A percentile compares a stretch with the other conserved stretches of the same genome.
Conservation (phyloP, 2,888 invertebrate species). For the Chrysolina americana region DNA sequence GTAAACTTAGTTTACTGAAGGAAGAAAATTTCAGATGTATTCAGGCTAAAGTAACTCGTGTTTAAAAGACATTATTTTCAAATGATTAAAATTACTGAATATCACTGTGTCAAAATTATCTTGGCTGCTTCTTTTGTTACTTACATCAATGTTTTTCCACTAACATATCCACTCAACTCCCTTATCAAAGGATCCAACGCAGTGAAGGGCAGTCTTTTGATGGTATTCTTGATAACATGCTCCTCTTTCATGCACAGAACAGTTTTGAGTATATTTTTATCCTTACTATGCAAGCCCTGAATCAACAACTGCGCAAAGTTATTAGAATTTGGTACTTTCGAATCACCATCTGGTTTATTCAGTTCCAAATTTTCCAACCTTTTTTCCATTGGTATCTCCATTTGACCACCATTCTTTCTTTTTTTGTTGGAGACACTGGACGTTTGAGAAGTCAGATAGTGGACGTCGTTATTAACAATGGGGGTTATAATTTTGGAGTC, state of each 20-base stretch:
- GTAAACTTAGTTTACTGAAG: too few species aligned
- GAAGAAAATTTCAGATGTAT: too few species aligned
- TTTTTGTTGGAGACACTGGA: constrained; percentile 58
- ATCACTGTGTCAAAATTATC: too few species aligned
- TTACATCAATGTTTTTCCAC: constrained; percentile 80
- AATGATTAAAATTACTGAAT: too few species aligned
- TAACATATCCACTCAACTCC: constrained; percentile 79
- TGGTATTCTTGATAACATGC: constrained; percentile 80
- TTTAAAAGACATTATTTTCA: too few species aligned
- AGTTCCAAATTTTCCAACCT: constrained; percentile 85
- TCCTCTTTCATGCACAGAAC: constrained; percentile 81
- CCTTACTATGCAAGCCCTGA: constrained; percentile 90
- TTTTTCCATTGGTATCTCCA: constrained; percentile 86
- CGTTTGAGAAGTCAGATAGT: constrained; percentile 70
- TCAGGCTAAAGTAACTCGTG: too few species aligned
- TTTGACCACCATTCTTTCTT: constrained; percentile 64
- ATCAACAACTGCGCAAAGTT: constrained; percentile 86
- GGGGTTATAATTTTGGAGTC: constrained; percentile 68
- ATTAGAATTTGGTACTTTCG: constrained; percentile 74
- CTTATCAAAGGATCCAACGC: constrained; percentile 81
- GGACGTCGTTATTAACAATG: constrained; percentile 69
- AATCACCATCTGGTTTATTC: constrained; percentile 71
- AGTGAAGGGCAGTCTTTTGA: constrained; percentile 82
- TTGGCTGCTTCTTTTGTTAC: constrained; percentile 59
- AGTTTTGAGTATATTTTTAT: constrained; percentile 79